Conservation (phyloP, 2,888 invertebrate species). For the Dolichomitus sp. region DNA sequence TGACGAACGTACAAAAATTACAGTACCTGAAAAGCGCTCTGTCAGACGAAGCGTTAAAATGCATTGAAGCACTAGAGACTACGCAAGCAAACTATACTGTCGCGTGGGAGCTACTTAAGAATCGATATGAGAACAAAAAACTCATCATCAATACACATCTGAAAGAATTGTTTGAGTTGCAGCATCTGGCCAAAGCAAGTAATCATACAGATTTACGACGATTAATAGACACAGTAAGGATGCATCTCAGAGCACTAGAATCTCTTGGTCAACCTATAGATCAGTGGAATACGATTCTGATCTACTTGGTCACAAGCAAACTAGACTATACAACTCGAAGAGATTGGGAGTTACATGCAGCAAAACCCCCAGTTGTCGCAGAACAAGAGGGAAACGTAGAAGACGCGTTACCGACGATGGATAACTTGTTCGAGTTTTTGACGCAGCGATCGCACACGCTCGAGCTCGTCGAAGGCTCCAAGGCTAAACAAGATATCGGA, state of each 20-base stretch:
- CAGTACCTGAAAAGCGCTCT: constrained; percentile 30
- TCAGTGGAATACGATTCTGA: constrained; percentile 35
- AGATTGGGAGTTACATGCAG: constrained; percentile 34
- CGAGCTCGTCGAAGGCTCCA: too few species aligned
- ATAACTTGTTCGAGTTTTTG: neutral
- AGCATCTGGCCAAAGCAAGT: constrained; percentile 27
- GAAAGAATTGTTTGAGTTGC: constrained; percentile 38
- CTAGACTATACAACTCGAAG: constrained; percentile 33
- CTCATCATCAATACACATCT: constrained; percentile 37
- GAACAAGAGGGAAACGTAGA: too few species aligned
- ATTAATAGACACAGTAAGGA: constrained; percentile 28
- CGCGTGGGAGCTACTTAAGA: constrained; percentile 14
- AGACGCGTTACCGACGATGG: too few species aligned
- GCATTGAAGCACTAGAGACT: constrained; percentile 28
- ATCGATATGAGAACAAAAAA: constrained; percentile 28
- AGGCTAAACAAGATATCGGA: too few species aligned
- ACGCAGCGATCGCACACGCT: constrained; percentile 26
- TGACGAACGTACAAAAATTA: constrained; percentile 22
- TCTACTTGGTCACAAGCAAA: constrained; percentile 36
- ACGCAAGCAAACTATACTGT: constrained; percentile 18
- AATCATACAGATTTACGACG: constrained; percentile 4
- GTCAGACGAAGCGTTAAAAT: constrained; percentile 15
- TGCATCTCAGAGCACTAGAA: constrained; percentile 33
- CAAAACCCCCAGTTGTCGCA: neutral
- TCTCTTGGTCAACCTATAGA: constrained; percentile 34